Percentiles rank a stretch among this genome's conserved stretches.
These are phyloP conservation scores for Pycnonotus jocosus DNA, from an alignment of 2,113 vertebrate species.

Conservation along the genomic window DNA sequence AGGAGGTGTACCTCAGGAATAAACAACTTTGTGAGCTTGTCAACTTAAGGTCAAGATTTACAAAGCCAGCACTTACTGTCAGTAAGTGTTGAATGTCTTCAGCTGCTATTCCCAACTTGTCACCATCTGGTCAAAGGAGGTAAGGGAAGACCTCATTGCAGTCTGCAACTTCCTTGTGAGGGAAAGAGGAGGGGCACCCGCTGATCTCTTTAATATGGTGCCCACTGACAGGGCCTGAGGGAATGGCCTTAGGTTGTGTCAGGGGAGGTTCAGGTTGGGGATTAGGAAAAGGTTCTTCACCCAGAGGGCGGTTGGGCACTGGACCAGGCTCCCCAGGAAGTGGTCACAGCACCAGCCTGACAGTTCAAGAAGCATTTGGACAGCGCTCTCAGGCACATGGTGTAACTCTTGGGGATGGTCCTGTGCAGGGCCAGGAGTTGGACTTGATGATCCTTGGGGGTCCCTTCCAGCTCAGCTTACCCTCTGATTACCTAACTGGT, in stretches of 20 bases:
- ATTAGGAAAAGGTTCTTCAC: neutral
- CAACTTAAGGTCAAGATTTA: neutral
- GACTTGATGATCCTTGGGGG: neutral
- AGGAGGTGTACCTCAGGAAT: neutral
- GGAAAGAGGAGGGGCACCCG: neutral
- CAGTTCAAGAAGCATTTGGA: neutral
- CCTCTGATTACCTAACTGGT: neutral
- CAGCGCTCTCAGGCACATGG: neutral
- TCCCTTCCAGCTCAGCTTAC: neutral
- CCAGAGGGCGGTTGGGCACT: neutral
- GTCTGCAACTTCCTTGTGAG: neutral
- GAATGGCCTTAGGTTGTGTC: neutral
- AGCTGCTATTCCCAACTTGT: neutral
- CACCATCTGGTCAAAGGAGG: neutral
- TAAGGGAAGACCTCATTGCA: neutral
- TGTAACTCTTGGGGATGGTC: neutral
- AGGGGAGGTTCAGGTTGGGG: neutral
- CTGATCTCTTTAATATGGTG: neutral
- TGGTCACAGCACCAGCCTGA: neutral
- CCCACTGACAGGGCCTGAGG: accelerated
- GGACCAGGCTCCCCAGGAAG: neutral
- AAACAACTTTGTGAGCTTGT: neutral
- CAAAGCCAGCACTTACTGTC: neutral
- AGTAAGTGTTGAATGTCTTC: neutral
- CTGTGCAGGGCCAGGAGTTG: neutral